Base-by-base conservation (phyloP, 2,888 invertebrate genomes). In the Epiblema foenella region DNA sequence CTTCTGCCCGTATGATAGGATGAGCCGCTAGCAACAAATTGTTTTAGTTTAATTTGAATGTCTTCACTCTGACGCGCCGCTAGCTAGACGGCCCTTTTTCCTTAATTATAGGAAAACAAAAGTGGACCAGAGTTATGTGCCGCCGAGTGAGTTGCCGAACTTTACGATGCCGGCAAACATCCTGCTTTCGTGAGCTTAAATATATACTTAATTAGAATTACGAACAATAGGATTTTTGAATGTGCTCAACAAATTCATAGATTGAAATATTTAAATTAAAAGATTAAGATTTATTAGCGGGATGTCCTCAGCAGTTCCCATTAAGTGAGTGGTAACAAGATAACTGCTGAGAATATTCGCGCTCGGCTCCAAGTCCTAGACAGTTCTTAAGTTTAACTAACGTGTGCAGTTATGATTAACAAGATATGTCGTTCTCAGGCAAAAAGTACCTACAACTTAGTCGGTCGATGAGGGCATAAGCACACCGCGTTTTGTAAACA, bases 1-100 rank as follows among this genome's bases (percentile, higher is more conserved):
- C 80, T 79, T 76, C 80, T 87, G 79, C 85, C 88, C 56, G 84
- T 88, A n/a, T 88, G 85, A 89, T 52, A n/a, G 39, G 15, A 8
- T 39, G 39, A 12, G 20, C n/a, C 5, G 7, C 20, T 60, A 46
- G 51, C 33, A 8, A 9, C 12, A 20, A 24, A 54, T 54, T 54
- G 18, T 24, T 63, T 63, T 62, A 62, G 62, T 51, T 62, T 8
- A 62, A 51, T 62, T 62, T 60, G 15, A 8, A 12, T 46, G 59
- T 39, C 20, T 42, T 4, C 33, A 12, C 17, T 33, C 10, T 33
- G 33, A n/a, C 15, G 42, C 42, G 42, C 12, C 15, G 12, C 42
- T 42, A 17, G n/a, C 11, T 39, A 11, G 8, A 18, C 8, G 18
- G n/a, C 12, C 17, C 46, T 58, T 18, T 33, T 46, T 46, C 15